Conservation (phyloP, 2,797 vertebrate genomes). For the Gallinago stenura region DNA sequence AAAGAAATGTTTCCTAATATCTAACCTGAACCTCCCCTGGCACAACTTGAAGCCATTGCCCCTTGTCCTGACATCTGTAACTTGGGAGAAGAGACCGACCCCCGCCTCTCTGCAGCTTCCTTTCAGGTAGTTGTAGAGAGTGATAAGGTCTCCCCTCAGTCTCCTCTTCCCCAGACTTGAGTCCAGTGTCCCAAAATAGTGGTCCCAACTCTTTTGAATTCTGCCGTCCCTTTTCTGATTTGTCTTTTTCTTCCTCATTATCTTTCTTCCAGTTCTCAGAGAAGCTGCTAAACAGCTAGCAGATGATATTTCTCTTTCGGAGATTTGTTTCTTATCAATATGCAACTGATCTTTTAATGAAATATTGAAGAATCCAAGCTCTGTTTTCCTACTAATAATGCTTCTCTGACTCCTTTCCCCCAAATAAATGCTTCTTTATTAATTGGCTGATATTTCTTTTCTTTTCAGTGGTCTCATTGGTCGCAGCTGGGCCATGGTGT, state of each 20-base stretch:
- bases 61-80: too few relatives aligned
- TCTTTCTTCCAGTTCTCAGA: not conserved
- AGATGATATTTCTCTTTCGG: not conserved
- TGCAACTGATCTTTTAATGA: not conserved
- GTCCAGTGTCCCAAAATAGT: not conserved
- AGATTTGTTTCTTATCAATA: not conserved
- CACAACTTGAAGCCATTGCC: too few relatives aligned
- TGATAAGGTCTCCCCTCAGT: too few relatives aligned
- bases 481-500: conserved; percentile 95
- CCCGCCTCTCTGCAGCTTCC: too few relatives aligned
- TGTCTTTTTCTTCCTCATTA: not conserved
- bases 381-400: not conserved
- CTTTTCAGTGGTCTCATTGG: conserved; percentile 91
- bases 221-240: not conserved
- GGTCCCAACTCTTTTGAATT: not conserved
- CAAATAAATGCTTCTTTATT: not conserved
- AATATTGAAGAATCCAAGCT: not conserved
- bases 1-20: too few relatives aligned
- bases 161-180: not conserved
- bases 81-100: too few relatives aligned
- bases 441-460: not conserved
- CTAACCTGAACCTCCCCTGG: too few relatives aligned
- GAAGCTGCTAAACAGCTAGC: not conserved
- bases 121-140: too few relatives aligned
- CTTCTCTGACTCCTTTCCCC: not conserved